phyloP scores from a whole-genome alignment of 2,888 invertebrate species.

The Lepidonotus clava region DNA sequence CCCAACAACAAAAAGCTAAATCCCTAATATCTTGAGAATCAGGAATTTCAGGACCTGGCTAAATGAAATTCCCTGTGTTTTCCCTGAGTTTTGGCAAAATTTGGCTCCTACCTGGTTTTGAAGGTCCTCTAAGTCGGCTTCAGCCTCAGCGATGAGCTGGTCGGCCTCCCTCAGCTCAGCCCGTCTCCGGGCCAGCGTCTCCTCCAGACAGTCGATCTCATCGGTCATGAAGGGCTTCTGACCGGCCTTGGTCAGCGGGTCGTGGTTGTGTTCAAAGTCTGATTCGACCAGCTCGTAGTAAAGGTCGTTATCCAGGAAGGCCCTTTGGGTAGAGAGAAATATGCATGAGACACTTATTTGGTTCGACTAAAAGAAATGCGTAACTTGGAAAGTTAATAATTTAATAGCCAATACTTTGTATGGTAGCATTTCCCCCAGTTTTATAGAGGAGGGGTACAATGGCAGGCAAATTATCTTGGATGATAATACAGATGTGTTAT shows the following conservation, averaged over 20 bases:
- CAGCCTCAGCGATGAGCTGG: slow-evolving; percentile 72
- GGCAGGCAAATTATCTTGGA: background rate
- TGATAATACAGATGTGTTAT: background rate
- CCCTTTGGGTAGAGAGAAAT: slow-evolving; percentile 51
- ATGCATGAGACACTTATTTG: no score
- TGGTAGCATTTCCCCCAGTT: no score
- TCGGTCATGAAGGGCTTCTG: slow-evolving; percentile 70
- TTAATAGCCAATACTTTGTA: no score
- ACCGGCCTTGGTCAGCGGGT: slow-evolving; percentile 40
- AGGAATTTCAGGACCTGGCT: no score
- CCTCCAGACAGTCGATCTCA: slow-evolving; percentile 76
- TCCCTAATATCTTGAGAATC: no score
- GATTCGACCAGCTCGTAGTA: slow-evolving; percentile 57
- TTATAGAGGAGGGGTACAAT: no score
- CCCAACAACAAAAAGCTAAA: no score
- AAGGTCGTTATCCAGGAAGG: slow-evolving; percentile 58
- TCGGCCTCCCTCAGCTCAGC: slow-evolving; percentile 76
- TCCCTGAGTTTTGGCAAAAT: no score
- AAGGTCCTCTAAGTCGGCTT: slow-evolving; percentile 72
- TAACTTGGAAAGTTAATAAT: no score
- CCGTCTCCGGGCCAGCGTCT: slow-evolving; percentile 75
- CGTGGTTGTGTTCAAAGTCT: slow-evolving; percentile 70
- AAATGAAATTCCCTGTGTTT: no score
- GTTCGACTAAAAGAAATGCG: no score
- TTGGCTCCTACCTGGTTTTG: slow-evolving; percentile 75